These are phyloP conservation scores for Drosophila albomicans DNA, from an alignment of 1,140 invertebrate genomes.

Conservation along the genomic window DNA sequence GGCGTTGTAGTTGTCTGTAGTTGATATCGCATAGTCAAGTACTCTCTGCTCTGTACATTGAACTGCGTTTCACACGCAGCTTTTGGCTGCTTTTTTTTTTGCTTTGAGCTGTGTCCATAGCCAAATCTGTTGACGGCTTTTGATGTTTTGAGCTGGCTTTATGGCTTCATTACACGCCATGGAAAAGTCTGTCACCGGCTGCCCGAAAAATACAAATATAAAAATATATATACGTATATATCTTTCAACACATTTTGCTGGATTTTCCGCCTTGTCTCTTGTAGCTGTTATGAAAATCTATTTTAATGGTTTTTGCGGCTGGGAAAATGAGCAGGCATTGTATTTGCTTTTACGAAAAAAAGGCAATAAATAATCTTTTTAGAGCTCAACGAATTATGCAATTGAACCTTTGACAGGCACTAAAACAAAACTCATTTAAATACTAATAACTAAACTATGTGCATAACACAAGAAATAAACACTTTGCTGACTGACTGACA, in stretches of 20 bases:
- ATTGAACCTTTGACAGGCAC: conserved; percentile 41
- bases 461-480: conserved; percentile 23
- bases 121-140: conserved; percentile 46
- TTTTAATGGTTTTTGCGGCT: conserved; percentile 52
- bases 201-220: conserved; percentile 30
- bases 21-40: conserved; percentile 1
- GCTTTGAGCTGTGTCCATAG: conserved; percentile 14
- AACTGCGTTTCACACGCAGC: conserved; percentile 73
- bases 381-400: conserved; percentile 57
- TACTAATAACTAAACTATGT: conserved; percentile 31
- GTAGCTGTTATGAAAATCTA: conserved; percentile 54
- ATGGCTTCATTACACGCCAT: conserved; percentile 52
- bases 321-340: conserved; percentile 74
- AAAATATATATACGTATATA: conserved; percentile 24
- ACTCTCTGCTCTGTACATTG: conserved; percentile 45
- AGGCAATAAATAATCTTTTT: conserved; percentile 67
- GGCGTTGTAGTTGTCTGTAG: neutral
- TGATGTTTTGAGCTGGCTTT: conserved; percentile 25
- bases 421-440: conserved; percentile 33
- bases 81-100: conserved; percentile 14
- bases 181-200: conserved; percentile 54
- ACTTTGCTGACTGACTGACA: conserved; percentile 9
- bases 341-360: conserved; percentile 35
- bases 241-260: conserved; percentile 62
- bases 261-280: conserved; percentile 8